Evolutionary conservation across 2,113 vertebrate species (phyloP).

Genomic region (Proteles cristata): DNA sequence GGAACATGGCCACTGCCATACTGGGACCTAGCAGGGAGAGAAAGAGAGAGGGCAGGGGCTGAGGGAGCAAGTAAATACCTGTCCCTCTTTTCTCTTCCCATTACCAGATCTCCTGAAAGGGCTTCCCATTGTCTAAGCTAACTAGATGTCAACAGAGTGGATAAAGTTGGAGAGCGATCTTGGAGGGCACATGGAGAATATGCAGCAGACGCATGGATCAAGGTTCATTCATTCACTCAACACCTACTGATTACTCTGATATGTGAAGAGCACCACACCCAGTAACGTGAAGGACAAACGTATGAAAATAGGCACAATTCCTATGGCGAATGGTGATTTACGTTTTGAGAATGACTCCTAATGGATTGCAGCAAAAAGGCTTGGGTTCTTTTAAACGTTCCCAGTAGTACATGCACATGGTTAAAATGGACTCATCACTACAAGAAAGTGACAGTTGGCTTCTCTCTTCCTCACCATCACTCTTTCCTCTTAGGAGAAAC

Average conservation of each 20-base stretch:
- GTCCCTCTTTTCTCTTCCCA: background rate
- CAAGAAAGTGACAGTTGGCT: background rate
- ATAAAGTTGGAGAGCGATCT: background rate
- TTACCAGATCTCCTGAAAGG: background rate
- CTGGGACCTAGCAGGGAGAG: background rate
- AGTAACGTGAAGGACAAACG: background rate
- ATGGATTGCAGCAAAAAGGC: background rate
- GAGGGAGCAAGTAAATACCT: background rate
- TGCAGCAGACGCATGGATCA: rapidly evolving
- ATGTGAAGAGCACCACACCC: background rate
- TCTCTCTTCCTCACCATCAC: background rate
- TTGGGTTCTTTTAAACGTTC: background rate
- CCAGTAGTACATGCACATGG: background rate
- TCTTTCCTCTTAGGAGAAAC: background rate
- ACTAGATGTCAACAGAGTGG: background rate
- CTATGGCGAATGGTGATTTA: background rate
- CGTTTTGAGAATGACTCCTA: background rate
- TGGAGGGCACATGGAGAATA: background rate
- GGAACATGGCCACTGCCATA: background rate
- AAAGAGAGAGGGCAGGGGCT: background rate
- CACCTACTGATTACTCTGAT: background rate
- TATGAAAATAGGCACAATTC: background rate
- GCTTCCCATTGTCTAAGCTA: background rate
- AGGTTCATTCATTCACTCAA: background rate
- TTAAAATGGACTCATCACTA: background rate